Evolutionary conservation across 2,888 invertebrate genomes (phyloP).

Genomic region (Chydorus sphaericus): DNA sequence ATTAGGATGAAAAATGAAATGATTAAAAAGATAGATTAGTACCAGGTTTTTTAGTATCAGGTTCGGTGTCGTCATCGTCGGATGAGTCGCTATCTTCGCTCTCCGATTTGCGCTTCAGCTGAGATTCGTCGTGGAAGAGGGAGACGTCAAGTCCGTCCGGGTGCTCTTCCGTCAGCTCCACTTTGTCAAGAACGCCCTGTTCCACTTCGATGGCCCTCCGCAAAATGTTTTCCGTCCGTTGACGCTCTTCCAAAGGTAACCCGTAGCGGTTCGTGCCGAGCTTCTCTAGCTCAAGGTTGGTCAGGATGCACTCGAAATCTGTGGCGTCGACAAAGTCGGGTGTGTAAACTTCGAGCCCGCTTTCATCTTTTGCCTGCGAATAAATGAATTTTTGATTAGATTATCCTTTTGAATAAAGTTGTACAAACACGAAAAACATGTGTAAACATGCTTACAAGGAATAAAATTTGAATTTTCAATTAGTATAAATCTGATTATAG

Average conservation of each 20-base stretch:
- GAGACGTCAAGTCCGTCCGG: slow-evolving; percentile 75
- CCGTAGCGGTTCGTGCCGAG: slow-evolving; percentile 50
- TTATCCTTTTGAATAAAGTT: no score
- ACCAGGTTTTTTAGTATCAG: not conserved
- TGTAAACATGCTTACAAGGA: no score
- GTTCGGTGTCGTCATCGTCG: not conserved
- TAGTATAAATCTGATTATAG: no score
- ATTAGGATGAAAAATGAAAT: not conserved
- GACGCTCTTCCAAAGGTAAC: slow-evolving; percentile 55
- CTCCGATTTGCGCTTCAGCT: slow-evolving; percentile 39
- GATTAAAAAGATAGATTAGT: not conserved
- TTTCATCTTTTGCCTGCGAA: slow-evolving; percentile 37
- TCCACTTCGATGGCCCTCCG: slow-evolving; percentile 69
- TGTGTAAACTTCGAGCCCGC: slow-evolving; percentile 56
- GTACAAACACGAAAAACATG: no score
- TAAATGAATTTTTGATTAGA: not conserved
- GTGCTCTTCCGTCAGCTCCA: slow-evolving; percentile 60
- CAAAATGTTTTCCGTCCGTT: slow-evolving; percentile 66
- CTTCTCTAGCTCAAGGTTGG: slow-evolving; percentile 61
- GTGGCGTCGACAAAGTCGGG: slow-evolving; percentile 82
- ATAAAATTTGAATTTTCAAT: no score
- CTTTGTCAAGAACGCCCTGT: slow-evolving; percentile 47
- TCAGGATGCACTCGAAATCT: slow-evolving; percentile 77
- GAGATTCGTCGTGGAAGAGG: slow-evolving; percentile 66
- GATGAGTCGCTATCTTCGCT: slow-evolving; percentile 1